Base-by-base conservation (phyloP, 2,888 invertebrate genomes). In the Camponotus fellah region DNA sequence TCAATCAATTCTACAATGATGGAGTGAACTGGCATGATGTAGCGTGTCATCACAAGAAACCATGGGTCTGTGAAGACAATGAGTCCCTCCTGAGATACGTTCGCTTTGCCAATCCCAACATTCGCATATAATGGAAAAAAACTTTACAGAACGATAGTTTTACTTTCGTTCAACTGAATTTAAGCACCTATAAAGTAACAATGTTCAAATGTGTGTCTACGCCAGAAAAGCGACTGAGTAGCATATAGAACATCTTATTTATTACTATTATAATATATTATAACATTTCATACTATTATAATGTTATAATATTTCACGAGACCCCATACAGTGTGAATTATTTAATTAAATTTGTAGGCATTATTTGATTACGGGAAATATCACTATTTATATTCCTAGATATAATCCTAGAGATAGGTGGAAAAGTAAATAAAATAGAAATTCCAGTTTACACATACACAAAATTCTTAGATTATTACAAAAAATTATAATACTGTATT, bases 1-100 rank as follows among this genome's bases (percentile, higher is more conserved):
- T 98, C 75, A 98, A 98, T 95, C 97, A 98, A 95, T 98, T 98
- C 96, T 98, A 98, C 96, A 97, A 98, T 91, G 98, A 98, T 92
- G 98, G 98, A 43, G 97, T 98, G 72, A 97, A 98, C 95, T 98
- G 98, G 98, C 98, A 98, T 94, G 96, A 98, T 93, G 98, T 98
- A 71, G 98, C 98, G 86, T 98, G 98, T 94, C 98, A 98, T 94
- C 98, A 98, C 94, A 97, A 97, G 94, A 98, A 98, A 95, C 97
- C 98, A 0, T 98, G 97, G 95, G 97, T 98, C 49, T 98, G 98
- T 94, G 98, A 98, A 95, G 98, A 98, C 92, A 98, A 97, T 93
- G 98, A 98, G 91, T 97, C 97, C 12, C 96, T 98, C n/a, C 95
- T 98, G 88, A 97, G 97, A 96, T 98, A 98, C 95, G 97, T 98